Evolutionary conservation across 2,797 vertebrate genomes (phyloP).

Genomic region (Sebastes oblongus): DNA sequence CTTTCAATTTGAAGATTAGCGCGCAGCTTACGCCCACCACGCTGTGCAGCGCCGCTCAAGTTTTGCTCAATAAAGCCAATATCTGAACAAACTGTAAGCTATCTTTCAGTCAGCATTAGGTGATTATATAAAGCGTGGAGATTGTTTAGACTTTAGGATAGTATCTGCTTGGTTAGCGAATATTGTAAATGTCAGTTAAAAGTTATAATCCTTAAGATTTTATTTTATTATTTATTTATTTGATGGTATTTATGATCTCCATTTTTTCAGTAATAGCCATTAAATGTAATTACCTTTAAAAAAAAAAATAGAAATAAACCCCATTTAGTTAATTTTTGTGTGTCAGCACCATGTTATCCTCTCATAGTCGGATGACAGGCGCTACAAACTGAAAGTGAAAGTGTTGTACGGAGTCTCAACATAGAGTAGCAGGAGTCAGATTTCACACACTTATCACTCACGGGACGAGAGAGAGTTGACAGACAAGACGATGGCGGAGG

Average conservation of each 20-base stretch:
- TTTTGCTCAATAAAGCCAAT: slow-evolving; percentile 28
- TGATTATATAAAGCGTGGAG: neutral
- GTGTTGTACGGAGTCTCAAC: no score
- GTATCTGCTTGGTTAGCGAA: neutral
- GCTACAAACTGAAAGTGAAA: no score
- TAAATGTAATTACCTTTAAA: neutral
- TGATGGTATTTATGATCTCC: neutral
- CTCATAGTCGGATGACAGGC: no score
- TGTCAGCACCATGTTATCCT: no score
- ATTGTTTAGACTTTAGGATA: neutral
- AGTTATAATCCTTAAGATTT: neutral
- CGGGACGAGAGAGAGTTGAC: no score
- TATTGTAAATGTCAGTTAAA: neutral
- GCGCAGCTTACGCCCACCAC: slow-evolving; percentile 50
- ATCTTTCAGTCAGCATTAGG: neutral
- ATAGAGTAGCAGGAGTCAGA: no score
- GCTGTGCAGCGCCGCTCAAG: slow-evolving; percentile 38
- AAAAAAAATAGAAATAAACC: no score
- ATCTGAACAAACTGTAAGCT: slow-evolving; percentile 6
- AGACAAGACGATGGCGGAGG: no score
- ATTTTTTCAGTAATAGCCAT: neutral
- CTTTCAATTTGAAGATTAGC: slow-evolving; percentile 70
- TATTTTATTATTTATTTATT: neutral
- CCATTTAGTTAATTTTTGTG: accelerated
- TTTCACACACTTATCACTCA: no score